Percentiles rank a stretch among this genome's conserved stretches.
Conservation (phyloP, 2,797 vertebrate species). For the Lates japonicus region DNA sequence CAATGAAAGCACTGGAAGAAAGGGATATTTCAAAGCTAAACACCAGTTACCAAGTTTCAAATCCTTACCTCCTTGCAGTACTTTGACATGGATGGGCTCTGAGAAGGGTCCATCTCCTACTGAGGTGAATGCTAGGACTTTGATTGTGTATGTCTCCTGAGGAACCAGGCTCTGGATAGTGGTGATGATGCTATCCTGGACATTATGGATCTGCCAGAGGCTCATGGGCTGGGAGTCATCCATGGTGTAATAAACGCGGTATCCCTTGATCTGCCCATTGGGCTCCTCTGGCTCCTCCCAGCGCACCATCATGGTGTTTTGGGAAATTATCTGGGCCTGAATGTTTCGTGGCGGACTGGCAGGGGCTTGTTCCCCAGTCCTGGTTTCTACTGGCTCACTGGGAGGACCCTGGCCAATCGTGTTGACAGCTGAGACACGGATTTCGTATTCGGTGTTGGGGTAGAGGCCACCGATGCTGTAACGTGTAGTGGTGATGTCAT, state of each 20-base stretch:
- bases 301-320: constrained; percentile 97
- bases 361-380: constrained; percentile 96
- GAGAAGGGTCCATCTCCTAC: constrained; percentile 98
- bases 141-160: constrained; percentile 95
- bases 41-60: not conserved
- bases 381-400: constrained; percentile 94
- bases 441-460: constrained; percentile 98
- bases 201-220: constrained; percentile 97
- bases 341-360: constrained; percentile 96
- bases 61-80: constrained; percentile 95
- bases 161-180: constrained; percentile 94
- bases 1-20: not conserved
- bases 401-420: constrained; percentile 98
- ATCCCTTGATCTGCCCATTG: constrained; percentile 97
- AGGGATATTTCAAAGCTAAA: not conserved
- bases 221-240: constrained; percentile 93
- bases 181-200: constrained; percentile 96
- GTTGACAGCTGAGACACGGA: constrained; percentile 96
- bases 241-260: constrained; percentile 98
- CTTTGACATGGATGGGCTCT: constrained; percentile 97
- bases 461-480: constrained; percentile 99
- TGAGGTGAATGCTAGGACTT: constrained; percentile 97
- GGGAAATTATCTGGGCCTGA: constrained; percentile 95
- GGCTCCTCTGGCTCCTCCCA: constrained; percentile 99
- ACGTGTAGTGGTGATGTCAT: constrained; percentile 97